These are phyloP conservation scores for Leiothrix lutea DNA, from an alignment of 2,113 vertebrate genomes.

Conservation along the genomic window DNA sequence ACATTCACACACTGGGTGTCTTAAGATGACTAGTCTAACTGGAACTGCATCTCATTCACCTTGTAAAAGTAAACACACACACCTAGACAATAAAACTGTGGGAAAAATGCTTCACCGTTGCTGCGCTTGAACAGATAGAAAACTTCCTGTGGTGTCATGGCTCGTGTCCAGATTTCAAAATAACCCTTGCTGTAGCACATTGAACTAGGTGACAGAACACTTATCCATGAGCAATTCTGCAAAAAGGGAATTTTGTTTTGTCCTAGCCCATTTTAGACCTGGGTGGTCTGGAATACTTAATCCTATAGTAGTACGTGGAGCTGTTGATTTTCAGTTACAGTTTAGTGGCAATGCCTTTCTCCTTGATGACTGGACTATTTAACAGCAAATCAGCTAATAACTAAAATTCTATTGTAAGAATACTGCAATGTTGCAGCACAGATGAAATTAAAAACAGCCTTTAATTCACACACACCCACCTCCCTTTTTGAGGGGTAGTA, in stretches of 20 bases:
- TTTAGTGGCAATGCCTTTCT: not conserved
- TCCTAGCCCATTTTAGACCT: not conserved
- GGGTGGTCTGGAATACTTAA: not conserved
- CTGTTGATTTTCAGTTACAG: not conserved
- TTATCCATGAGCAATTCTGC: not conserved
- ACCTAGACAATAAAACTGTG: conserved; percentile 66
- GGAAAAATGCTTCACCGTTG: conserved; percentile 37
- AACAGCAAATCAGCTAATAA: not conserved
- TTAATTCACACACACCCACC: accelerated
- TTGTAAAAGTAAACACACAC: conserved; percentile 36
- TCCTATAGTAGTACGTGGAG: not conserved
- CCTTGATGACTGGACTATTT: not conserved
- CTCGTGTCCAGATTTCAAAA: not conserved
- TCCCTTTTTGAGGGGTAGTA: not conserved
- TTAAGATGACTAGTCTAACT: conserved; percentile 46
- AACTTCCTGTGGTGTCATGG: conserved; percentile 15
- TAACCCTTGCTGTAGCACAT: not conserved
- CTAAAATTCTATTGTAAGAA: not conserved
- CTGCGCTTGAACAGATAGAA: not conserved
- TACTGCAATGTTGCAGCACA: not conserved
- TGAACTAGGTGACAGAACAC: not conserved
- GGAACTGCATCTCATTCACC: conserved; percentile 48
- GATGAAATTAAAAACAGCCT: not conserved
- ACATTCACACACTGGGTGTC: not conserved
- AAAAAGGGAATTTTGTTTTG: not conserved